phyloP scores from a whole-genome alignment of 1,140 invertebrate species.

The Rhynchophorus ferrugineus region DNA sequence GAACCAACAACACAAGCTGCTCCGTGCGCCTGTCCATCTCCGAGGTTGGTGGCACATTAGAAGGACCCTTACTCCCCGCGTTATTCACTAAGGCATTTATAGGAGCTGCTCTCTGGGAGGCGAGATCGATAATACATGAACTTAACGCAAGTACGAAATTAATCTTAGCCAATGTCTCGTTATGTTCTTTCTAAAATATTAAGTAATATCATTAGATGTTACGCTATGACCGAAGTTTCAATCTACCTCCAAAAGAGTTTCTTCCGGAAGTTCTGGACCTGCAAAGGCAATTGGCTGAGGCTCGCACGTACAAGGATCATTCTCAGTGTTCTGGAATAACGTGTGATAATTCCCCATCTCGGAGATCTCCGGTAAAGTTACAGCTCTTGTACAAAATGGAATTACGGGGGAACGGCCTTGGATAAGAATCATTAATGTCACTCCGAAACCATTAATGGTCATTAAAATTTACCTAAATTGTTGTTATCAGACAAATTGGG shows the following conservation, averaged over 20 bases:
- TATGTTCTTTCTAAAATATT: slow-evolving; percentile 69
- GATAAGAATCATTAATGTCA: slow-evolving; percentile 48
- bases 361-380: slow-evolving; percentile 69
- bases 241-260: slow-evolving; percentile 79
- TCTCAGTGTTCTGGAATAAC: slow-evolving; percentile 44
- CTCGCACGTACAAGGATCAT: slow-evolving; percentile 39
- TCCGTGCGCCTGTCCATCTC: slow-evolving; percentile 59
- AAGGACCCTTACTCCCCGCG: slow-evolving; percentile 26
- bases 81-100: slow-evolving; percentile 50
- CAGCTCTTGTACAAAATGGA: slow-evolving; percentile 62
- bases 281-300: slow-evolving; percentile 70
- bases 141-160: slow-evolving; percentile 88
- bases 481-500: slow-evolving; percentile 47
- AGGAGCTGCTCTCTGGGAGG: slow-evolving; percentile 66
- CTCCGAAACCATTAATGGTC: slow-evolving; percentile 27
- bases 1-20: slow-evolving; percentile 83
- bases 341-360: slow-evolving; percentile 55
- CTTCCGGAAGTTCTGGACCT: slow-evolving; percentile 85
- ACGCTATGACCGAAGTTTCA: neutral
- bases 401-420: slow-evolving; percentile 50
- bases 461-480: slow-evolving; percentile 15
- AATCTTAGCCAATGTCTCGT: slow-evolving; percentile 86
- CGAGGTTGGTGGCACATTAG: slow-evolving; percentile 39
- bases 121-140: slow-evolving; percentile 84
- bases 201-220: neutral